Evolutionary conservation across 1,140 invertebrate genomes (phyloP).

Genomic region (Drosophila micromelanica): DNA sequence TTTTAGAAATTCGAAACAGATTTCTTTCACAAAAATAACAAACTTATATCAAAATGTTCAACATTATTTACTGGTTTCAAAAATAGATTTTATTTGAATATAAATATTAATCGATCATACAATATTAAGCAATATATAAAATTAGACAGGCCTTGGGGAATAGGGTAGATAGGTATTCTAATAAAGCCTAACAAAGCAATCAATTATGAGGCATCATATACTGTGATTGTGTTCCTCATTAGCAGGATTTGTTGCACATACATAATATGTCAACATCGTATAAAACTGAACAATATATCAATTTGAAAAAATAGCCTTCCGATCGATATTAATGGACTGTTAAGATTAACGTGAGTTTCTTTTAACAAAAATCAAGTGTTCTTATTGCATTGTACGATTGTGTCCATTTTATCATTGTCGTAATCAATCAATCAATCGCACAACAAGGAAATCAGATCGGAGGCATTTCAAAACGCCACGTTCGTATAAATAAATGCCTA

Average conservation of each 20-base stretch:
- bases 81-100: constrained; percentile 12
- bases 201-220: neutral
- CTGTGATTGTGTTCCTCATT: neutral
- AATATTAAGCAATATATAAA: constrained; percentile 1
- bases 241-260: neutral
- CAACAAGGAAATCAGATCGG: neutral
- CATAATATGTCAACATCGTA: neutral
- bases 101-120: neutral
- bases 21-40: too few species aligned
- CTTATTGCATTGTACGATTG: constrained; percentile 6
- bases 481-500: neutral
- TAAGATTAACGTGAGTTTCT: neutral
- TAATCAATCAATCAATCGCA: neutral
- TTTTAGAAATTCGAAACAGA: too few species aligned
- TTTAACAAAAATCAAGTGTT: constrained; percentile 7
- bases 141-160: neutral
- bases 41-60: neutral
- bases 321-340: neutral
- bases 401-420: neutral
- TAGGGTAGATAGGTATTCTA: constrained; percentile 20
- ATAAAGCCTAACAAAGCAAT: neutral
- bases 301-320: neutral
- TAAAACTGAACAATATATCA: neutral
- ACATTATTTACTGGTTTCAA: constrained; percentile 34
- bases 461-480: neutral